Base-by-base conservation (phyloP, 2,888 invertebrate species). In the Tanypteryx hageni region DNA sequence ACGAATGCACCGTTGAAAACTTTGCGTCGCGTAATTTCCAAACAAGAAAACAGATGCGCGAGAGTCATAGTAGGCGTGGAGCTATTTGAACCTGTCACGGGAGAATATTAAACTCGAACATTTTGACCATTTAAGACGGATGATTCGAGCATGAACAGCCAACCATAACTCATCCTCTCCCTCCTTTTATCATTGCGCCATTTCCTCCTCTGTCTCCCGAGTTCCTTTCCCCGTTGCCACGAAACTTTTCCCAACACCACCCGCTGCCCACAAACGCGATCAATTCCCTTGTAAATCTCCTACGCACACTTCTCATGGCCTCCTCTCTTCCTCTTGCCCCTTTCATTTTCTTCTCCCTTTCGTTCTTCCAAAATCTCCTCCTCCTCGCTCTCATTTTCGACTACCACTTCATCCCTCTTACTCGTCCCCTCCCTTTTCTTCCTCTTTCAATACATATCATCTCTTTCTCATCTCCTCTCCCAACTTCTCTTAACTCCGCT, bases 111-210 rank as follows among this genome's bases (percentile, higher is more conserved):
- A 22, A 76, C 22, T 22, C 14, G 22, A 76, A 76, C 76, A 27
- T 76, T 76, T 76, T 18, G 76, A 76, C 27, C 76, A 76, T 22
- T 76, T 76, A 76, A 76, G 27, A 44, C 44, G 76, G 76, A 76
- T 27, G 27, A 27, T 27, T 11, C 22, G 76, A 76, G 22, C 76
- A 27, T 76, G 27, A 76, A 76, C 76, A 76, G 76, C 76, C 76
- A 22, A 27, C 76, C 76, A 76, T 76, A 76, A 76, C 76, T 76
- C 76, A 76, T 76, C 76, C 44, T 27, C 76, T 4, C 22, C 0
- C 76, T 3, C 44, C 1, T 76, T 76, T 76, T 76, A 76, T 76
- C 22, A 76, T 27, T 27, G 13, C 22, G 76, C 76, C 76, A 27
- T 76, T 76, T 76, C 76, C 76, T 76, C 11, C 76, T 76, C 22